Evolutionary conservation across 2,888 invertebrate species (phyloP).

Genomic region (Trichopoda pennipes): DNA sequence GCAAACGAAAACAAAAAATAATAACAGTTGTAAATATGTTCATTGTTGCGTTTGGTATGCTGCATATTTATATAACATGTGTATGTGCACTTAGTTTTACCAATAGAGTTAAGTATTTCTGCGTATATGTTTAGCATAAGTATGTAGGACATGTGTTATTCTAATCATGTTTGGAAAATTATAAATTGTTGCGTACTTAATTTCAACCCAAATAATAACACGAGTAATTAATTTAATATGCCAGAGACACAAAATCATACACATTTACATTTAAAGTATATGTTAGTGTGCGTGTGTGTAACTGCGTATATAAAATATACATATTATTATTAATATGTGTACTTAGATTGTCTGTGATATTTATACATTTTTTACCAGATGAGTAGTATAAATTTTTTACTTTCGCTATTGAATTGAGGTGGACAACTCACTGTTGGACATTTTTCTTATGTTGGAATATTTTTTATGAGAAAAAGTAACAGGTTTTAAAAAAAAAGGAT

Average conservation of each 20-base stretch:
- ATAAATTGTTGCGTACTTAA: conserved; percentile 80
- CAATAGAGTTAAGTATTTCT: conserved; percentile 37
- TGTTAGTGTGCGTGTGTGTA: background rate
- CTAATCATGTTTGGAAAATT: conserved; percentile 78
- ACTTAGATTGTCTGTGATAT: background rate
- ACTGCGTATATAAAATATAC: background rate
- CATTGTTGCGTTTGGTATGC: conserved; percentile 13
- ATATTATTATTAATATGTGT: conserved; percentile 9
- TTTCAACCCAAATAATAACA: conserved; percentile 79
- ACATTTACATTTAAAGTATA: conserved; percentile 32
- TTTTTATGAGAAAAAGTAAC: too few relatives aligned
- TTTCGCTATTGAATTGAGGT: too few relatives aligned
- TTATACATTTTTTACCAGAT: conserved; percentile 6
- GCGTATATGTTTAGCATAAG: background rate
- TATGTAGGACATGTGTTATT: conserved; percentile 73
- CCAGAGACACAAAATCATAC: conserved; percentile 73
- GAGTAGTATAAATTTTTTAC: conserved; percentile 4
- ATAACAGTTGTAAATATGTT: conserved; percentile 11
- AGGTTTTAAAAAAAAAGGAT: too few relatives aligned
- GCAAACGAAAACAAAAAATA: conserved; percentile 17
- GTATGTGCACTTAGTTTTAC: conserved; percentile 30
- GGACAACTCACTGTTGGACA: too few relatives aligned
- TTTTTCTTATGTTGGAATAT: too few relatives aligned
- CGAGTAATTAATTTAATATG: conserved; percentile 80
- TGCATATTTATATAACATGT: background rate